These are phyloP conservation scores for Channallabes apus DNA, from an alignment of 2,797 vertebrate species.

Conservation along the genomic window DNA sequence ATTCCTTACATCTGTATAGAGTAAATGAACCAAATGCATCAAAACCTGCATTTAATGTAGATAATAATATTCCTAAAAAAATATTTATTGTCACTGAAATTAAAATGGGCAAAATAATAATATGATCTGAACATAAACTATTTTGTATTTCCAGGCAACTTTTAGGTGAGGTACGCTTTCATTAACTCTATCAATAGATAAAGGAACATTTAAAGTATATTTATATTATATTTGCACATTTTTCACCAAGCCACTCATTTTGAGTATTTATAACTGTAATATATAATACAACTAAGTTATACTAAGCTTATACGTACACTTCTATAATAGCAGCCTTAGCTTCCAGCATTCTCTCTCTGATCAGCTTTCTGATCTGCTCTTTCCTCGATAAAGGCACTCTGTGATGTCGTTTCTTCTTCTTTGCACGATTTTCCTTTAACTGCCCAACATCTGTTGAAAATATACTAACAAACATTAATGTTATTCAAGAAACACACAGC, in stretches of 20 bases:
- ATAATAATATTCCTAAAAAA: background rate
- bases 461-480: background rate
- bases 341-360: slow-evolving; percentile 71
- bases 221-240: background rate
- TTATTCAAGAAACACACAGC: background rate
- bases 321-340: slow-evolving; percentile 73
- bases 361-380: slow-evolving; percentile 69
- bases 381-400: slow-evolving; percentile 68
- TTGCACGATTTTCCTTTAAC: slow-evolving; percentile 65
- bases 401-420: slow-evolving; percentile 68
- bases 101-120: background rate
- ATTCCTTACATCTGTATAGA: background rate
- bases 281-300: background rate
- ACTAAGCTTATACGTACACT: slow-evolving; percentile 63
- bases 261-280: background rate
- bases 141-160: background rate
- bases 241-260: background rate
- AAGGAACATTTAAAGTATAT: background rate
- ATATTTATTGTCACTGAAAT: background rate
- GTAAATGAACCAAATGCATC: background rate
- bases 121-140: background rate
- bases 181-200: background rate
- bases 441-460: slow-evolving; percentile 63
- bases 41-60: background rate
- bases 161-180: background rate